Base-by-base conservation (phyloP, 2,888 invertebrate genomes). In the Ophioninae sp. region DNA sequence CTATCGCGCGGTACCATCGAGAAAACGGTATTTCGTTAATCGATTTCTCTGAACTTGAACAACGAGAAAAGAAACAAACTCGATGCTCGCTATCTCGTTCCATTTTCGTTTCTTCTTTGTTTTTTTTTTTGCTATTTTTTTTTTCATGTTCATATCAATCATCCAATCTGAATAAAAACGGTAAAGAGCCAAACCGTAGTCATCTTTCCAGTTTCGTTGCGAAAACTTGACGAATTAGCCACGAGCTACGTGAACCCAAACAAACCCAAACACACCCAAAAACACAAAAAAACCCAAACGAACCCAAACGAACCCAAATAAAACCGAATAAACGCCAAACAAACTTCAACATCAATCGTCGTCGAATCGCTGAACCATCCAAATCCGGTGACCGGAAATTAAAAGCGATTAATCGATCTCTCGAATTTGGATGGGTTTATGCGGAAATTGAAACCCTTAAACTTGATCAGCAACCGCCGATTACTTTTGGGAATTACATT, bases 31-130 rank as follows among this genome's bases (percentile, higher is more conserved):
- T 51, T 10, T 41, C n/a, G 17, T 72, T 61, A 13, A 76, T 65
- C 75, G 56, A 75, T 81, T 17, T 41, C n/a, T 39, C 6, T 37
- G 51, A 59, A 37, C 39, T 68, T 44, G 22, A 44, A 30, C 37
- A 23, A 20, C 59, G 59, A 59, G 13, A 22, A 6, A 59, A 59
- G 20, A 59, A 59, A 51, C 13, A 10, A 10, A 51, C 13, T 17
- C 51, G 13, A 13, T 10, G 13, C 17, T 6, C 13, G 51, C 6
- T 51, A 9, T 7, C 8, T 41, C 9, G 13, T 51, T 51, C 51
- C 51, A 30, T 30, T 30, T 30, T 30, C 30, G 30, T 30, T 30
- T 30, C 30, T 30, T 30, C 3, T 30, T 30, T 30, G 3, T 51
- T 13, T 51, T 51, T 44, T 44, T 13, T 51, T 13, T 51, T 0